Percentiles rank a stretch among this genome's conserved stretches.
These are phyloP conservation scores for Lutraria lutraria DNA, from an alignment of 2,888 invertebrate species.

Conservation along the genomic window DNA sequence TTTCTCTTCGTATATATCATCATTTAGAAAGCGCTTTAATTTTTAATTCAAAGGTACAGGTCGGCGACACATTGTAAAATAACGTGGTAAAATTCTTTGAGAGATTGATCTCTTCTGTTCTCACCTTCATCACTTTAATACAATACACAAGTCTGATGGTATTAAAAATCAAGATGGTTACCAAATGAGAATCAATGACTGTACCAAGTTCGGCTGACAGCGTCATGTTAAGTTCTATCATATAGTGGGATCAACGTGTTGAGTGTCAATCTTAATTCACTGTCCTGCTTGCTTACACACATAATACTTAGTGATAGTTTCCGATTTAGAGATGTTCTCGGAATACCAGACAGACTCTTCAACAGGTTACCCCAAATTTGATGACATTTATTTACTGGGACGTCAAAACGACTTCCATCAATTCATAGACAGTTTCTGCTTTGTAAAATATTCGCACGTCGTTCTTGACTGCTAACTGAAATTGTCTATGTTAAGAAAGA, in stretches of 20 bases:
- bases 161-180: constrained; percentile 4
- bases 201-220: neutral
- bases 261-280: neutral
- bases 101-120: neutral
- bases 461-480: neutral
- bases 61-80: constrained; percentile 5
- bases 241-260: neutral
- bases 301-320: constrained; percentile 8
- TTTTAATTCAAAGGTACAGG: constrained; percentile 12
- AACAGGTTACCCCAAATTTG: neutral
- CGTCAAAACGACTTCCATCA: neutral
- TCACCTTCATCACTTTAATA: neutral
- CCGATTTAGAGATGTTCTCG: constrained; percentile 9
- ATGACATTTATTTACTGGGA: constrained; percentile 16
- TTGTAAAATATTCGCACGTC: constrained; percentile 8
- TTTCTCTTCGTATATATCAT: neutral
- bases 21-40: neutral
- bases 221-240: constrained; percentile 1
- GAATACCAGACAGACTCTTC: neutral
- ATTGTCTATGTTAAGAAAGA: constrained; percentile 14
- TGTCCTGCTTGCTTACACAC: neutral
- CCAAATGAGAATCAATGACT: constrained; percentile 19
- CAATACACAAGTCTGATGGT: neutral
- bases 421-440: constrained; percentile 14
- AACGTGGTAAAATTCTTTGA: neutral